Percentiles rank a stretch among this genome's conserved stretches.
These are phyloP conservation scores for Nibea coibor DNA, from an alignment of 2,113 vertebrate genomes.

Conservation along the genomic window DNA sequence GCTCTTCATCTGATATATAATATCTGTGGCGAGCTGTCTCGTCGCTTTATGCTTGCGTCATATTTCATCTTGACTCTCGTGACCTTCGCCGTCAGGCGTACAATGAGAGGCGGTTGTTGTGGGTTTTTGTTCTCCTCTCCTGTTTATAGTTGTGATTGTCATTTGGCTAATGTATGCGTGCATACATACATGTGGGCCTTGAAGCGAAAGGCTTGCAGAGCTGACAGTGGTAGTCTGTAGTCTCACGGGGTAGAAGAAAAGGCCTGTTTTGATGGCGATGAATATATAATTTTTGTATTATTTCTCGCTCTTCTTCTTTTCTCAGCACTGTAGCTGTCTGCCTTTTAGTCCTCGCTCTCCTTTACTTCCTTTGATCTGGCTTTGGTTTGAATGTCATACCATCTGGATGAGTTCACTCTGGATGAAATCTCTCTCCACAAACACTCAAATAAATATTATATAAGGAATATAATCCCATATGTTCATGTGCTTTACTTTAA, in stretches of 20 bases:
- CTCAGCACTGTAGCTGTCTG: slow-evolving; percentile 23
- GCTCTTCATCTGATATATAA: slow-evolving; percentile 59
- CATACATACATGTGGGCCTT: slow-evolving; percentile 62
- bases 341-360: slow-evolving; percentile 77
- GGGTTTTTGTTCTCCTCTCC: slow-evolving; percentile 55
- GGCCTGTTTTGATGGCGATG: slow-evolving; percentile 88
- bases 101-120: slow-evolving; percentile 39
- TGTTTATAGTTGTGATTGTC: slow-evolving; percentile 71
- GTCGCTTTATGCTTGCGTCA: slow-evolving; percentile 44
- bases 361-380: slow-evolving; percentile 87
- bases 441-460: slow-evolving; percentile 44
- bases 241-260: slow-evolving; percentile 70
- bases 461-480: slow-evolving; percentile 63
- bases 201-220: slow-evolving; percentile 54
- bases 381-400: slow-evolving; percentile 89
- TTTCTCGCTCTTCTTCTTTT: slow-evolving; percentile 64
- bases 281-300: slow-evolving; percentile 87
- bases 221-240: slow-evolving; percentile 62
- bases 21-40: slow-evolving; percentile 67
- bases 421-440: slow-evolving; percentile 70
- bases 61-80: slow-evolving; percentile 57
- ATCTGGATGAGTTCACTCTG: slow-evolving; percentile 85
- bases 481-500: slow-evolving; percentile 54
- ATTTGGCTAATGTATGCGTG: slow-evolving; percentile 76
- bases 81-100: slow-evolving; percentile 70